phyloP scores from a whole-genome alignment of 2,797 vertebrate genomes.

The Menidia menidia region DNA sequence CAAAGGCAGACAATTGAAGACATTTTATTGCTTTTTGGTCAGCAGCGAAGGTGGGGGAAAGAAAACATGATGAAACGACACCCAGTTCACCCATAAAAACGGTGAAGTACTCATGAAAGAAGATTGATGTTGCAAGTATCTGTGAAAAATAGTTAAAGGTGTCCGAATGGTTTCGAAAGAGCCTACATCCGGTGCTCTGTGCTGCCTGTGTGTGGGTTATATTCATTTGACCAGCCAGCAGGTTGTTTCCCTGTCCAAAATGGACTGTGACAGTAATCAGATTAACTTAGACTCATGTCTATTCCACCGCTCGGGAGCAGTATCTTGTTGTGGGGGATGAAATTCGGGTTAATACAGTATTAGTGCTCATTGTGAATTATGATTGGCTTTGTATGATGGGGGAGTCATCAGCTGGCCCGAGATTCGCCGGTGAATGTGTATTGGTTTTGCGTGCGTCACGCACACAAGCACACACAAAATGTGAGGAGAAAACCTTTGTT shows the following conservation, averaged over 20 bases:
- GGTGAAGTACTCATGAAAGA: background rate
- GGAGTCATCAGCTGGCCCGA: conserved; percentile 8
- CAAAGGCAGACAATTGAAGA: background rate
- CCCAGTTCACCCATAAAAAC: background rate
- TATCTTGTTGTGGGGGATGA: conserved; percentile 26
- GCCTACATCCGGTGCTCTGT: conserved; percentile 14
- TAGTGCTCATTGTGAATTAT: conserved; percentile 44
- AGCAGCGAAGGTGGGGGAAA: background rate
- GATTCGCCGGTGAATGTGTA: background rate
- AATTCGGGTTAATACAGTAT: conserved; percentile 79
- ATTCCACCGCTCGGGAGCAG: conserved; percentile 12
- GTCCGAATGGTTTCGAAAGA: conserved; percentile 6
- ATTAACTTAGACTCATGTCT: conserved; percentile 49
- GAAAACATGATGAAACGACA: background rate
- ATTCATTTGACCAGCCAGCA: conserved; percentile 20
- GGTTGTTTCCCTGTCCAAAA: conserved; percentile 48
- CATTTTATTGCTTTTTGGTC: background rate
- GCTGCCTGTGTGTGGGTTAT: conserved; percentile 4
- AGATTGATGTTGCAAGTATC: background rate
- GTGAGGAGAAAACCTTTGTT: background rate
- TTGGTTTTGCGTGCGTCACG: too few relatives aligned
- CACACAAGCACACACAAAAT: too few relatives aligned
- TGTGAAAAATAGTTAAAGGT: conserved; percentile 16
- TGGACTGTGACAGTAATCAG: conserved; percentile 54
- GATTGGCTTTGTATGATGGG: conserved; percentile 28